Base-by-base conservation (phyloP, 2,113 vertebrate species). In the Cromileptes altivelis region DNA sequence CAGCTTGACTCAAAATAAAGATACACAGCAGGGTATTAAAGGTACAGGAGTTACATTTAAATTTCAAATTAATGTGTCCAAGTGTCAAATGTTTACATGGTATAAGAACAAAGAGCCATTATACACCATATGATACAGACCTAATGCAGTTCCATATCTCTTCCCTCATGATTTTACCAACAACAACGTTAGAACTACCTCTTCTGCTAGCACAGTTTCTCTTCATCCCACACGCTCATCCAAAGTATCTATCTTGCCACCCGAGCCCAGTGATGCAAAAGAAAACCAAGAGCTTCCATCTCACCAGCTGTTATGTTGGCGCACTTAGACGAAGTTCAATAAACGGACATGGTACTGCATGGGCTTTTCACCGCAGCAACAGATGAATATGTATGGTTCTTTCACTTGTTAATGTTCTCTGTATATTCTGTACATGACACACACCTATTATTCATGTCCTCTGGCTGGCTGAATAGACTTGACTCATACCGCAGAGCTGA, bases 341-440 rank as follows among this genome's bases (percentile, higher is more conserved):
- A 12, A 56, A 55, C 4, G 3, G 14, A 45, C 62, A 63, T 49
- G 7, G 40, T 40, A 12, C 6, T 73, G 17, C 11, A 19, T 27
- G 1, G 33, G 17, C 63, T 53, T 65, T 61, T 50, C 61, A 70
- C 58, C 45, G 40, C 17, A 57, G 65, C 58, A 78, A 65, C 40
- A 47, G 19, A 53, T 33, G 3, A 70, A 58, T 62, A 73, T 79
- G 53, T 70, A 33, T 60, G 47, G 25, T 63, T 71, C 70, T 85
- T 61, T 77, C 2, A 65, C 42, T 70, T 18, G 30, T 15, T 74
- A 60, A 72, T 17, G 3, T 63, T 81, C 53, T 71, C 17, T n/a
- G 30, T 42, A 23, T 65, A 68, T 70, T 63, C 19, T 52, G 47
- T 33, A 23, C 25, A 49, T 45, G 53, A n/a, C 71, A 60, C 55